A percentile compares a stretch with the other conserved stretches of the same genome.
Conservation (phyloP, 2,797 vertebrate genomes). For the Brachymystax lenok region DNA sequence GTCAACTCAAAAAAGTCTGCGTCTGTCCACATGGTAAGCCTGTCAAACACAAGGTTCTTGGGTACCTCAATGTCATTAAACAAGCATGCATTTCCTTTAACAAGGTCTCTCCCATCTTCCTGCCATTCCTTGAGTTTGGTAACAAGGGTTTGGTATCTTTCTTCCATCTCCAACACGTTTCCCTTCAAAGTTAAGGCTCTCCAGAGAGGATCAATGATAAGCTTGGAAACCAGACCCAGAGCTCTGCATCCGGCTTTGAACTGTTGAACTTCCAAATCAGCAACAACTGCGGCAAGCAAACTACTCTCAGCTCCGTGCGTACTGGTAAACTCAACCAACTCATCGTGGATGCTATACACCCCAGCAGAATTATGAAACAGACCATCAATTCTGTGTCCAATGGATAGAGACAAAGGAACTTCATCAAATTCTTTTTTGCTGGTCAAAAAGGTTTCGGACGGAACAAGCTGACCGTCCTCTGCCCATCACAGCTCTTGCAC, state of each 20-base stretch:
- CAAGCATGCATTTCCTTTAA: neutral
- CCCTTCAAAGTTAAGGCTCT: neutral
- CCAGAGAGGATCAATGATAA: constrained; percentile 11
- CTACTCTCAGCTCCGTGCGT: neutral
- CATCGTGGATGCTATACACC: neutral
- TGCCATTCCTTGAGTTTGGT: constrained; percentile 9
- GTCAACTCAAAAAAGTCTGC: neutral
- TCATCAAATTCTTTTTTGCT: neutral
- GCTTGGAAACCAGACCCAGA: constrained; percentile 1
- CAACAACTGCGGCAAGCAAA: neutral
- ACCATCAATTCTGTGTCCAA: neutral
- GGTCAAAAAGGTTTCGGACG: neutral
- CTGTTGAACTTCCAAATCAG: neutral
- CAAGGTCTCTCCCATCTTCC: neutral
- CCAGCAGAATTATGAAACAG: constrained; percentile 1
- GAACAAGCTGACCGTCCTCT: neutral
- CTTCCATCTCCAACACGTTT: neutral
- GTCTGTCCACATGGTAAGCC: neutral
- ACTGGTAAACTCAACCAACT: constrained; percentile 4
- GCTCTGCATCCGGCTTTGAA: constrained; percentile 10
- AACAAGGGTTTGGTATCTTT: constrained; percentile 3
- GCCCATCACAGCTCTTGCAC: neutral
- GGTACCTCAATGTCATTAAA: constrained; percentile 2
- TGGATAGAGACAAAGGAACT: neutral
- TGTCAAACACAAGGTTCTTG: neutral